Conservation (phyloP, 2,113 vertebrate genomes). For the Bothrops jararaca region DNA sequence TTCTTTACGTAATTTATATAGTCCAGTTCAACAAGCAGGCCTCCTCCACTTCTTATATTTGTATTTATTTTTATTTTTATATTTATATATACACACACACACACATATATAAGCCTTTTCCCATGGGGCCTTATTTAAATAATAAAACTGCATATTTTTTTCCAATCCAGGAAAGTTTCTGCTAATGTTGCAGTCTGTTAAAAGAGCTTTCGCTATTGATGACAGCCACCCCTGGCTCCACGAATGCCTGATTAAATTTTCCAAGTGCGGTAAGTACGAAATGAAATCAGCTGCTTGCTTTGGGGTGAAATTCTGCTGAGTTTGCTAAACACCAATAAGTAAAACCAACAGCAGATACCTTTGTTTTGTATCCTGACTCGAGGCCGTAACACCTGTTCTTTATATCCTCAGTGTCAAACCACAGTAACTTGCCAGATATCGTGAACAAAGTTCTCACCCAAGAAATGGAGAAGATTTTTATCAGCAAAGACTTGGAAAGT, state of each 20-base stretch:
- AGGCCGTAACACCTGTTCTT: slow-evolving; percentile 13
- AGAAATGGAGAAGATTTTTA: slow-evolving; percentile 79
- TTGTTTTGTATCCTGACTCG: background rate
- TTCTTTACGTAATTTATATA: too few species aligned
- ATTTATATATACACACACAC: too few species aligned
- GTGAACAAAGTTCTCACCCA: slow-evolving; percentile 75
- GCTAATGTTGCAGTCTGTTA: slow-evolving; percentile 79
- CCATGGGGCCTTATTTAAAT: background rate
- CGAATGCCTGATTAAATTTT: slow-evolving; percentile 80
- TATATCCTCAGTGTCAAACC: slow-evolving; percentile 68
- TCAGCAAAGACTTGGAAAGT: slow-evolving; percentile 72
- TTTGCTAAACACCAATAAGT: background rate
- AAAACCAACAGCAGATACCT: too few species aligned
- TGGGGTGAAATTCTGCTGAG: background rate
- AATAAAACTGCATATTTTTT: background rate
- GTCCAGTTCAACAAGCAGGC: too few species aligned
- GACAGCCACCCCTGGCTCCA: slow-evolving; percentile 77
- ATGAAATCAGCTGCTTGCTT: background rate
- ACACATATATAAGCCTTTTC: too few species aligned
- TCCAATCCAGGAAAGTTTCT: slow-evolving; percentile 72
- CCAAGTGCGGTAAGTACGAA: slow-evolving; percentile 73
- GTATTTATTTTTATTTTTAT: too few species aligned
- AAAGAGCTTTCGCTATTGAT: slow-evolving; percentile 77
- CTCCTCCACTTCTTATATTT: too few species aligned
- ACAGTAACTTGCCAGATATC: slow-evolving; percentile 77